A percentile compares a stretch with the other conserved stretches of the same genome.
These are phyloP conservation scores for Steinernema khuongi DNA, from an alignment of 1,140 invertebrate species.

Conservation along the genomic window DNA sequence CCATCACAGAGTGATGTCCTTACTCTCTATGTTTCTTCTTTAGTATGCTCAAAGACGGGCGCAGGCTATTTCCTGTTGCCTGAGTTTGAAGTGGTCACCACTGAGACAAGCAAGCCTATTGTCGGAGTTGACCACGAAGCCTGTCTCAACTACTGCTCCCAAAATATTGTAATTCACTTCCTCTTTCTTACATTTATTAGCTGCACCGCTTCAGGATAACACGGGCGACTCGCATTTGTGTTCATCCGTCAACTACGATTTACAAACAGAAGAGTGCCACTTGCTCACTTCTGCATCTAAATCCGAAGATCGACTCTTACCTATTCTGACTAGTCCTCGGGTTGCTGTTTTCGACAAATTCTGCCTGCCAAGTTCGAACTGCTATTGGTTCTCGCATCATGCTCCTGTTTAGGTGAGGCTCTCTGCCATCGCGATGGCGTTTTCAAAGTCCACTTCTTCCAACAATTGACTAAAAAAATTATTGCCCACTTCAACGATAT, in stretches of 20 bases:
- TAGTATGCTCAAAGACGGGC: constrained; percentile 30
- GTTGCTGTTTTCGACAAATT: background rate
- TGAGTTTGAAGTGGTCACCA: constrained; percentile 13
- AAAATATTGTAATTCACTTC: constrained; percentile 30
- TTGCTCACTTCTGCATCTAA: background rate
- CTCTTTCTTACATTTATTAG: background rate
- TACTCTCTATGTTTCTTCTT: constrained; percentile 8
- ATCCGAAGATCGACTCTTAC: background rate
- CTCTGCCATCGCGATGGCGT: background rate
- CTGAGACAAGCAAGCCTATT: background rate
- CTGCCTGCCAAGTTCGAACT: background rate
- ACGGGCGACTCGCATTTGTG: background rate
- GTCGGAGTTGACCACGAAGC: constrained; percentile 31
- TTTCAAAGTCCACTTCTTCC: constrained; percentile 11
- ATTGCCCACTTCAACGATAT: background rate
- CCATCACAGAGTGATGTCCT: background rate
- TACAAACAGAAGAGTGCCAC: background rate
- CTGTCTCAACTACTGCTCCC: constrained; percentile 32
- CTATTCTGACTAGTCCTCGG: background rate
- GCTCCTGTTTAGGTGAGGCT: background rate
- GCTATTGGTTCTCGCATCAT: background rate
- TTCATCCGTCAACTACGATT: background rate
- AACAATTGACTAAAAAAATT: constrained; percentile 5
- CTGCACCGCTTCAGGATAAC: background rate
- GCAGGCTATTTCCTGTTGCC: constrained; percentile 20